Percentiles rank a stretch among this genome's conserved stretches.
phyloP scores from a whole-genome alignment of 2,113 vertebrate species.

The Aptenodytes forsteri region DNA sequence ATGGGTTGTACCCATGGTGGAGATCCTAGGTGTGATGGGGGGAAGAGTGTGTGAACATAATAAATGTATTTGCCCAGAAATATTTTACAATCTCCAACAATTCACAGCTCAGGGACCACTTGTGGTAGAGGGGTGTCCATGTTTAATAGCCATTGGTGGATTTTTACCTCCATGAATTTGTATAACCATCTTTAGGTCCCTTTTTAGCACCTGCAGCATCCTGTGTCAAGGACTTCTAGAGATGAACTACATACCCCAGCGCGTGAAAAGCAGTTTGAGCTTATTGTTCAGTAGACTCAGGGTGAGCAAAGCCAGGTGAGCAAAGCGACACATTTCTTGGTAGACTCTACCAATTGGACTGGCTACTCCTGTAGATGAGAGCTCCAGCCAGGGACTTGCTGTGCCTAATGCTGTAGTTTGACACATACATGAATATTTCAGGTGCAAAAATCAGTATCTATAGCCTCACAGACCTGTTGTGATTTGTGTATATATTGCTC shows the following conservation, averaged over 20 bases:
- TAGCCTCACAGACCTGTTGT: background rate
- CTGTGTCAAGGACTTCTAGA: background rate
- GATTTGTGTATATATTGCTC: background rate
- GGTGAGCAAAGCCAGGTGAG: background rate
- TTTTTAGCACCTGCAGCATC: background rate
- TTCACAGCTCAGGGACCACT: background rate
- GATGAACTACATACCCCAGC: too few species aligned
- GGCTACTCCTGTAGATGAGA: background rate
- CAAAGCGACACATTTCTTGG: background rate
- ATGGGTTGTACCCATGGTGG: fast-evolving
- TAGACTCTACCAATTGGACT: background rate
- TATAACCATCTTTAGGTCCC: background rate
- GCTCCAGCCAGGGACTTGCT: background rate
- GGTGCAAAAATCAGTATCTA: background rate
- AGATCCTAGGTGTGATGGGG: background rate
- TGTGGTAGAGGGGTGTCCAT: background rate
- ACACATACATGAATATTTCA: background rate
- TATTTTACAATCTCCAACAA: background rate
- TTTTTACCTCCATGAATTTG: background rate
- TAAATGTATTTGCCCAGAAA: background rate
- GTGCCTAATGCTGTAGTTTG: background rate
- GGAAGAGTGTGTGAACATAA: background rate
- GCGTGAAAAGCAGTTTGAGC: background rate
- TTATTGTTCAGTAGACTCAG: background rate
- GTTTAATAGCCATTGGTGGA: background rate